phyloP scores from a whole-genome alignment of 2,888 invertebrate genomes.

The Andrena bucephala region DNA sequence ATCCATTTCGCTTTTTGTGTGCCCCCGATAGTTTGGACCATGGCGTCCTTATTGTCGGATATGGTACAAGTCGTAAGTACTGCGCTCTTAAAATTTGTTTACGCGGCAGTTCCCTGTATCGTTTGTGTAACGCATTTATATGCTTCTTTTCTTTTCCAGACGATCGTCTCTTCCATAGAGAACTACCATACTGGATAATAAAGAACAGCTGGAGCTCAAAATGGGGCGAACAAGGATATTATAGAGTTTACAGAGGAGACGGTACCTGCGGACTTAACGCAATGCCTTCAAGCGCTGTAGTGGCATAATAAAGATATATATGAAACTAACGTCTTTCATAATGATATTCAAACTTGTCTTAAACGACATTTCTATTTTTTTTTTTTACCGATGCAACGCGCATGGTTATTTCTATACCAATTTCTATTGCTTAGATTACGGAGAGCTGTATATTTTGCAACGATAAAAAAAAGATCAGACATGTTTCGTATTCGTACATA shows the following conservation, averaged over 20 bases:
- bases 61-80: constrained; percentile 91
- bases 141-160: constrained; percentile 86
- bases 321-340: constrained; percentile 38
- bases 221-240: constrained; percentile 98
- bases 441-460: constrained; percentile 15
- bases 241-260: constrained; percentile 96
- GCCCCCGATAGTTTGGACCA: constrained; percentile 91
- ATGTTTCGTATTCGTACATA: constrained; percentile 13
- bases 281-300: constrained; percentile 95
- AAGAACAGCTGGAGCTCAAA: constrained; percentile 97
- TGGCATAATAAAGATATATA: constrained; percentile 80
- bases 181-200: constrained; percentile 95
- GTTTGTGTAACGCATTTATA: constrained; percentile 15
- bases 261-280: constrained; percentile 97
- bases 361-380: constrained; percentile 48
- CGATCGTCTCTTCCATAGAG: constrained; percentile 92
- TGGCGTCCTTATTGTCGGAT: constrained; percentile 98
- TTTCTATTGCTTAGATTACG: constrained; percentile 29
- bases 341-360: constrained; percentile 50
- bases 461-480: constrained; percentile 6
- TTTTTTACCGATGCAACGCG: constrained; percentile 59
- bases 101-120: background rate
- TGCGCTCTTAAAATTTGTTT: constrained; percentile 57
- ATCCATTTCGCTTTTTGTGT: constrained; percentile 94
- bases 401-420: constrained; percentile 29